Evolutionary conservation across 37 sponge, comb jelly and placozoan genomes (phyloP).

Genomic region (Diacarnus erythraeanus): DNA sequence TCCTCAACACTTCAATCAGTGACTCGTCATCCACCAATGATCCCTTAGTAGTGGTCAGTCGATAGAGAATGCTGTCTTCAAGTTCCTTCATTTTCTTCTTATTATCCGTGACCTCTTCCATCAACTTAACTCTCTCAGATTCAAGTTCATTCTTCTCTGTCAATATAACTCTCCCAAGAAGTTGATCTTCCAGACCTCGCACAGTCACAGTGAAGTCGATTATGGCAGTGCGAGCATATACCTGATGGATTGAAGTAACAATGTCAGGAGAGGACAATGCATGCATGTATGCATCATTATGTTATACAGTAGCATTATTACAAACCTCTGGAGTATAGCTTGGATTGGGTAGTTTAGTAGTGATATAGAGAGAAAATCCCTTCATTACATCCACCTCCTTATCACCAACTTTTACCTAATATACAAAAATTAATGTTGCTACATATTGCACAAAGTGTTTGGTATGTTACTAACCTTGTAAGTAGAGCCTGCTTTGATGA

Average conservation of each 20-base stretch:
- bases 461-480: constrained; percentile 45
- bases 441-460: not conserved
- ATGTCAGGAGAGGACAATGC: not conserved
- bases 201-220: constrained; percentile 99
- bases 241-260: constrained; percentile 21
- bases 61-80: constrained; percentile 95
- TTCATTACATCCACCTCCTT: constrained; percentile 99
- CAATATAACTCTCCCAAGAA: constrained; percentile 94
- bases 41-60: constrained; percentile 95
- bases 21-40: constrained; percentile 99
- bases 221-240: constrained; percentile 89
- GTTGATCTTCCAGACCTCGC: constrained; percentile 98
- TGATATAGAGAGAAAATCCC: constrained; percentile 97
- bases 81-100: constrained; percentile 98
- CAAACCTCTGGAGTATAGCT: constrained; percentile 96
- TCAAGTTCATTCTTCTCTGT: constrained; percentile 99
- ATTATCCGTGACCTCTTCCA: constrained; percentile 95
- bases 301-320: not conserved
- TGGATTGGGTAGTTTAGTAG: constrained; percentile 98
- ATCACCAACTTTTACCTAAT: constrained; percentile 96
- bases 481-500: constrained; percentile 94
- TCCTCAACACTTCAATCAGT: constrained; percentile 87
- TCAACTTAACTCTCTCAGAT: constrained; percentile 87
- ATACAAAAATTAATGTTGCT: not conserved
- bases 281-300: not conserved